A percentile compares a stretch with the other conserved stretches of the same genome.
Conservation (phyloP, 2,113 vertebrate species). For the Dermatemys mawii region DNA sequence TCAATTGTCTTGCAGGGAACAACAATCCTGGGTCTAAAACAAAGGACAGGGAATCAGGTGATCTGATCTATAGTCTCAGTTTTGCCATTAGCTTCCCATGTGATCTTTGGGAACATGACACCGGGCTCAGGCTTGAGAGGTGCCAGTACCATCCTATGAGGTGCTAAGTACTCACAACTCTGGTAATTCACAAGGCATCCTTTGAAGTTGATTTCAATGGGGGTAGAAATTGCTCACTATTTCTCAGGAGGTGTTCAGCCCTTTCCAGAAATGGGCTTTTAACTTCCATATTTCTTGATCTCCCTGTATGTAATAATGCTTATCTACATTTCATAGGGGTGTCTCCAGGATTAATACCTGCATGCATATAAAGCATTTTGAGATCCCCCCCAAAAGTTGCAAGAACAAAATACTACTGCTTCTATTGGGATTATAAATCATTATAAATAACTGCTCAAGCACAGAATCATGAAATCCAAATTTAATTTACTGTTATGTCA, state of each 20-base stretch:
- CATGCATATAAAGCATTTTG: background rate
- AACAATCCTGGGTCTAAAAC: background rate
- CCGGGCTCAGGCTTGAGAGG: background rate
- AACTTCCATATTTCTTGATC: background rate
- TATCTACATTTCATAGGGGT: background rate
- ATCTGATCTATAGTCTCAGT: background rate
- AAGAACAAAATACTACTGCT: background rate
- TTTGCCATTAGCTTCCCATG: background rate
- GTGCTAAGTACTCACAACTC: background rate
- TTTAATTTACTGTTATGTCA: background rate
- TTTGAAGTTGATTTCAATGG: background rate
- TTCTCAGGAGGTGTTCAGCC: background rate
- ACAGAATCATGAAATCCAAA: background rate
- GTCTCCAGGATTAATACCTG: background rate
- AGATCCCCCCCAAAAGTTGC: rapidly evolving
- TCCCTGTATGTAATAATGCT: background rate
- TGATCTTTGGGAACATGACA: background rate
- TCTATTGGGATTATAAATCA: background rate
- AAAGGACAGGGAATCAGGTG: background rate
- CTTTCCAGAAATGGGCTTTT: background rate
- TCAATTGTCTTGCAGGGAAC: background rate
- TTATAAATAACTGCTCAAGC: background rate
- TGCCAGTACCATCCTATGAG: background rate
- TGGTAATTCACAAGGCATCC: rapidly evolving
- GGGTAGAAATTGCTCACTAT: background rate